Percentiles rank a stretch among this genome's conserved stretches.
Conservation (phyloP, 2,888 invertebrate genomes). For the Sepioteuthis lessoniana region DNA sequence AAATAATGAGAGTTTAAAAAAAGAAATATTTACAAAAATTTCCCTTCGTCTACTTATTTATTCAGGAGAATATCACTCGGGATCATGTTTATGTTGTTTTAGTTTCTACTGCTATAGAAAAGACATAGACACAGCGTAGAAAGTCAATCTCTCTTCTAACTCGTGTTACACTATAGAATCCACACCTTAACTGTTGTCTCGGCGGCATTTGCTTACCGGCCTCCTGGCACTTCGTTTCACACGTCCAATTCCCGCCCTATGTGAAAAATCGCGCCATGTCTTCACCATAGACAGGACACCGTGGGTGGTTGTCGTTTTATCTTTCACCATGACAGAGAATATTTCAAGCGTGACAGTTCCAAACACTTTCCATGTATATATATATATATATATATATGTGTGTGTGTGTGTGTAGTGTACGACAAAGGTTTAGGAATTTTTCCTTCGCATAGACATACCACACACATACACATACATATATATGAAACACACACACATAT, state of each 20-base stretch:
- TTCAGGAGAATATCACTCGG: neutral
- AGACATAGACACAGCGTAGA: neutral
- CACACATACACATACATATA: neutral
- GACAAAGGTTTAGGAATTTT: no score
- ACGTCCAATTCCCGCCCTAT: neutral
- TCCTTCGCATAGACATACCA: neutral
- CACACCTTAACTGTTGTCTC: neutral
- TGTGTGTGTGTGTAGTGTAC: neutral
- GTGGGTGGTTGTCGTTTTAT: slow-evolving; percentile 17
- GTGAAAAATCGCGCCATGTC: neutral
- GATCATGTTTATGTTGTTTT: neutral
- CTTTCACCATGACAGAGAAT: slow-evolving; percentile 33
- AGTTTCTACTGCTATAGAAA: neutral
- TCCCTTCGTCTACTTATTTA: neutral
- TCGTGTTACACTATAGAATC: neutral
- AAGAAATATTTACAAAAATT: no score
- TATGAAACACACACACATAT: neutral
- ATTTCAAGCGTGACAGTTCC: neutral
- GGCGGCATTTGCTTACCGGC: neutral
- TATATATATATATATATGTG: neutral
- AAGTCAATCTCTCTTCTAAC: neutral
- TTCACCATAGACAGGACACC: neutral
- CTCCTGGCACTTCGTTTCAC: neutral
- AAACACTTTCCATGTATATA: neutral
- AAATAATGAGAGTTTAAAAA: no score